phyloP scores from a whole-genome alignment of 2,888 invertebrate species.

The Dorcus parallelipipedus region DNA sequence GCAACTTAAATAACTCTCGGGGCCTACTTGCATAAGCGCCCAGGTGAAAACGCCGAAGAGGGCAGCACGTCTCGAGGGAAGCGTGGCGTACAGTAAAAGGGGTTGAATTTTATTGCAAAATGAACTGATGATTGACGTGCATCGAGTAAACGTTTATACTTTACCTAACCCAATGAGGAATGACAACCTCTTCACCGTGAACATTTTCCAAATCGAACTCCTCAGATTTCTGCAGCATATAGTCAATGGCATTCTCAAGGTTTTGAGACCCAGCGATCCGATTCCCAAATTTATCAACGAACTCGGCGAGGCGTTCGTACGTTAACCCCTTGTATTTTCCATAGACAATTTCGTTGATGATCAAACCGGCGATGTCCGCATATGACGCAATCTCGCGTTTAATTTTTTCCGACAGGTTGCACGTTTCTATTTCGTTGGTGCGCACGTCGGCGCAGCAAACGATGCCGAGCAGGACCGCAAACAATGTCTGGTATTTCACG shows the following conservation, averaged over 20 bases:
- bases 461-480: too few species aligned
- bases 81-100: too few species aligned
- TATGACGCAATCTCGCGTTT: constrained; percentile 58
- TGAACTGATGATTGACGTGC: too few species aligned
- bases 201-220: constrained; percentile 60
- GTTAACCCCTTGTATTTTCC: constrained; percentile 37
- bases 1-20: too few species aligned
- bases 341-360: constrained; percentile 34
- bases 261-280: constrained; percentile 53
- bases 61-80: too few species aligned
- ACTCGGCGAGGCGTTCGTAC: constrained; percentile 46
- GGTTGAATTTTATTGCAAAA: too few species aligned
- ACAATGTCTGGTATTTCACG: too few species aligned
- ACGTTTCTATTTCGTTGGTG: constrained; percentile 31
- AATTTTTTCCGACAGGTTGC: constrained; percentile 50
- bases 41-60: too few species aligned
- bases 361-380: constrained; percentile 33
- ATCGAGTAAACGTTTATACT: too few species aligned
- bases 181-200: constrained; percentile 63
- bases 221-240: constrained; percentile 50
- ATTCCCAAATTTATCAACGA: constrained; percentile 54
- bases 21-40: too few species aligned
- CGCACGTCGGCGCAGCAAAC: constrained; percentile 1
- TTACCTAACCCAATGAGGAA: constrained; percentile 60
- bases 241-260: constrained; percentile 56